Percentiles rank a stretch among this genome's conserved stretches.
Conservation (phyloP, 2,113 vertebrate genomes). For the Caloenas nicobarica region DNA sequence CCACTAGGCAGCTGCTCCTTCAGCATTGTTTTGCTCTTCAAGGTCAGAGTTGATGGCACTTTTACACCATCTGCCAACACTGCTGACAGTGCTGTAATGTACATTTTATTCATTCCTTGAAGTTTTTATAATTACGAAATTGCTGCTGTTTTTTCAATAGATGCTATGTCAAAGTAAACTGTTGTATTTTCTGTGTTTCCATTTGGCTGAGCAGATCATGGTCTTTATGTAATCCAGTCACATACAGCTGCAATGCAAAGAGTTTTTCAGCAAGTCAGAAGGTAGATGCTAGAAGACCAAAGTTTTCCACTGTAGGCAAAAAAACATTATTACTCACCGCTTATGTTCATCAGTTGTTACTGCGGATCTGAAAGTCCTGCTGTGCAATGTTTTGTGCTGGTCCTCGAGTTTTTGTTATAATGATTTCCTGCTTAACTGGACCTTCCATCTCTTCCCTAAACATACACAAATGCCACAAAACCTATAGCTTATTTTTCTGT, state of each 20-base stretch:
- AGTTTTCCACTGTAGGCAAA: background rate
- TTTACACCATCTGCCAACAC: background rate
- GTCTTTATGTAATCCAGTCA: background rate
- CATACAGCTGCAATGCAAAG: background rate
- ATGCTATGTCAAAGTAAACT: background rate
- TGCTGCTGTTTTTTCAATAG: background rate
- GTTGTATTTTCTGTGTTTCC: background rate
- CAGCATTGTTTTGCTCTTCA: background rate
- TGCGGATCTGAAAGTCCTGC: background rate
- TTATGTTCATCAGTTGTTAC: background rate
- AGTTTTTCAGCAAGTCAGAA: background rate
- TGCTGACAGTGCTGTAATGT: background rate
- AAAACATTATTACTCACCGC: rapidly evolving
- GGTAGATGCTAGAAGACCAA: background rate
- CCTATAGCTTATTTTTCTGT: background rate
- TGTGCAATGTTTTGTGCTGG: background rate
- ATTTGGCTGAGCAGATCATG: background rate
- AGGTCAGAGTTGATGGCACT: background rate
- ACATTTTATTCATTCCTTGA: background rate
- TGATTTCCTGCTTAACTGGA: background rate
- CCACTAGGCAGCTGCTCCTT: background rate
- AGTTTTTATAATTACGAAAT: background rate
- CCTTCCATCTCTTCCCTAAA: background rate
- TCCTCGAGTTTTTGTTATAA: background rate
- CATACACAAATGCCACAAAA: background rate